These are phyloP conservation scores for Polypedilum vanderplanki DNA, from an alignment of 1,140 invertebrate genomes.

Conservation along the genomic window DNA sequence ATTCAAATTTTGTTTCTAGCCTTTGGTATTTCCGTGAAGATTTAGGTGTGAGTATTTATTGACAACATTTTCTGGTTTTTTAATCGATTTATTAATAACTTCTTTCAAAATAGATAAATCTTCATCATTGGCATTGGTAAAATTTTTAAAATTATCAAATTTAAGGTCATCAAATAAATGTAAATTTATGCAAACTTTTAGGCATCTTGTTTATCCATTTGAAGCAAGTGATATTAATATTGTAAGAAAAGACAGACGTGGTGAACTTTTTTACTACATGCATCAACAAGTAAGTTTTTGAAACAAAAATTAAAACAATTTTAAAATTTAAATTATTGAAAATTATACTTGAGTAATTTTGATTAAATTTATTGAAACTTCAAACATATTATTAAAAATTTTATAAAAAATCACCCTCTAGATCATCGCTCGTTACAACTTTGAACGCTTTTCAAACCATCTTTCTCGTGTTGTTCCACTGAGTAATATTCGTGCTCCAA, in stretches of 20 bases:
- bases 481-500: constrained; percentile 54
- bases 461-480: constrained; percentile 51
- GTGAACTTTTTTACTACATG: constrained; percentile 74
- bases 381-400: neutral
- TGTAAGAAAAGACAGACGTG: constrained; percentile 61
- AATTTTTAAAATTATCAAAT: neutral
- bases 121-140: constrained; percentile 74
- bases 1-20: constrained; percentile 31
- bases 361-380: neutral
- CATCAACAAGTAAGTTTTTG: constrained; percentile 64
- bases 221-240: constrained; percentile 51
- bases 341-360: neutral
- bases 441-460: constrained; percentile 58
- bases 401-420: no score
- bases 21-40: constrained; percentile 64
- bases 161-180: neutral
- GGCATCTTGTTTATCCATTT: constrained; percentile 68
- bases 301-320: no score
- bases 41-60: constrained; percentile 57
- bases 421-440: constrained; percentile 54
- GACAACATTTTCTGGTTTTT: neutral
- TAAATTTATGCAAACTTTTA: neutral
- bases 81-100: neutral
- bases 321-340: neutral
- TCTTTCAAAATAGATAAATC: constrained; percentile 42